phyloP scores from a whole-genome alignment of 2,888 invertebrate genomes.

The Drosophila borealis region DNA sequence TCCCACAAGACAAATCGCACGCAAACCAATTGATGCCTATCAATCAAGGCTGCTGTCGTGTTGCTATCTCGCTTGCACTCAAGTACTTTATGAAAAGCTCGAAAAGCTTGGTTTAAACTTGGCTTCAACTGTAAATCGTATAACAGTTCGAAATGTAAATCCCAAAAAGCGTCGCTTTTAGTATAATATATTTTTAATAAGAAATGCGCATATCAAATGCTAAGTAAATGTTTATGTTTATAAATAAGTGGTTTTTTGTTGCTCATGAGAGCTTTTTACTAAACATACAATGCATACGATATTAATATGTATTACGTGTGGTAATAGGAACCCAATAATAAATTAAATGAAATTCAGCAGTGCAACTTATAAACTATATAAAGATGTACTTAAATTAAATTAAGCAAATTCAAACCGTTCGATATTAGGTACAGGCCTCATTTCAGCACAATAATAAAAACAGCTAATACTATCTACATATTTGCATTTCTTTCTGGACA shows the following conservation, averaged over 20 bases:
- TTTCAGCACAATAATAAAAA: slow-evolving; percentile 54
- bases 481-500: not conserved
- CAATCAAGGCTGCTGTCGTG: slow-evolving; percentile 1
- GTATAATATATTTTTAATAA: slow-evolving; percentile 17
- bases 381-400: slow-evolving; percentile 56
- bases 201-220: slow-evolving; percentile 67
- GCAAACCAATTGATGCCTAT: not conserved
- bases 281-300: slow-evolving; percentile 42
- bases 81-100: not conserved
- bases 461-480: slow-evolving; percentile 59
- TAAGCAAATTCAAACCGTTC: slow-evolving; percentile 47
- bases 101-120: not conserved
- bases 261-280: slow-evolving; percentile 48
- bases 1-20: slow-evolving; percentile 5
- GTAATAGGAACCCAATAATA: slow-evolving; percentile 57
- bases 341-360: slow-evolving; percentile 57
- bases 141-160: not conserved
- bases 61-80: not conserved
- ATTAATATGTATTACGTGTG: slow-evolving; percentile 33
- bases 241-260: slow-evolving; percentile 60
- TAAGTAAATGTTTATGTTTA: slow-evolving; percentile 64
- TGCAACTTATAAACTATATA: slow-evolving; percentile 60
- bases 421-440: slow-evolving; percentile 63
- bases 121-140: not conserved
- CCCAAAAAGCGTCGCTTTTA: not conserved